Percentiles rank a stretch among this genome's conserved stretches.
phyloP scores from a whole-genome alignment of 1,140 invertebrate genomes.

The Aphelinus certus region DNA sequence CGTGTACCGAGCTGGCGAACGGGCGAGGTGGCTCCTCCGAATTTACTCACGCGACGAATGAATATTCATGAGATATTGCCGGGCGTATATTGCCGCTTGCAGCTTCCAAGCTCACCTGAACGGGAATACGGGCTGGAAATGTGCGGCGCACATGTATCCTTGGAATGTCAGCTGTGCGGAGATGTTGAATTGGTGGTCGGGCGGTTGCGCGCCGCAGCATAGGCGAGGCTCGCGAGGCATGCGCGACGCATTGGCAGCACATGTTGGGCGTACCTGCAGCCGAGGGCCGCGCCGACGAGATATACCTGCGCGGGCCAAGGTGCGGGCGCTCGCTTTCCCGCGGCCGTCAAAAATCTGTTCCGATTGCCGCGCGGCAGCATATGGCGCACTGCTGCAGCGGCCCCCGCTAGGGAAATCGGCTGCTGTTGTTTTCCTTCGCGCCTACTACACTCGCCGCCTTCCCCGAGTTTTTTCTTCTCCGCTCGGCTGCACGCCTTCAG shows the following conservation, averaged over 20 bases:
- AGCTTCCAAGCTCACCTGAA: background rate
- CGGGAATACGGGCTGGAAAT: background rate
- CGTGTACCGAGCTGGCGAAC: no score
- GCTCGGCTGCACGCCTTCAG: no score
- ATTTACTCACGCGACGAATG: no score
- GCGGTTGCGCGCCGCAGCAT: background rate
- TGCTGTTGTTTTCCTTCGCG: no score
- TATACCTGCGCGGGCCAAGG: background rate
- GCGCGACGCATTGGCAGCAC: constrained; percentile 15
- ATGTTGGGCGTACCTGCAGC: background rate
- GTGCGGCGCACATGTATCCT: constrained; percentile 2
- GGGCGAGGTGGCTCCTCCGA: no score
- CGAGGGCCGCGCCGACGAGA: no score
- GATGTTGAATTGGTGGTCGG: no score
- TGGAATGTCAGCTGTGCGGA: background rate
- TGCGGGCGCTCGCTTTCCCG: background rate
- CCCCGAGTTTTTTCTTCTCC: no score
- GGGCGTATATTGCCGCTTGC: no score
- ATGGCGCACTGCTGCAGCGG: background rate
- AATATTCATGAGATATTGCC: no score
- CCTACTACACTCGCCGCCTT: no score
- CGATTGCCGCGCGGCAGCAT: background rate
- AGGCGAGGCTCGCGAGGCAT: background rate
- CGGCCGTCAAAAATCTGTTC: constrained; percentile 9
- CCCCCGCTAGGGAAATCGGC: background rate